A percentile compares a stretch with the other conserved stretches of the same genome.
Conservation (phyloP, 1,140 invertebrate genomes). For the Zaprionus gabonicus region DNA sequence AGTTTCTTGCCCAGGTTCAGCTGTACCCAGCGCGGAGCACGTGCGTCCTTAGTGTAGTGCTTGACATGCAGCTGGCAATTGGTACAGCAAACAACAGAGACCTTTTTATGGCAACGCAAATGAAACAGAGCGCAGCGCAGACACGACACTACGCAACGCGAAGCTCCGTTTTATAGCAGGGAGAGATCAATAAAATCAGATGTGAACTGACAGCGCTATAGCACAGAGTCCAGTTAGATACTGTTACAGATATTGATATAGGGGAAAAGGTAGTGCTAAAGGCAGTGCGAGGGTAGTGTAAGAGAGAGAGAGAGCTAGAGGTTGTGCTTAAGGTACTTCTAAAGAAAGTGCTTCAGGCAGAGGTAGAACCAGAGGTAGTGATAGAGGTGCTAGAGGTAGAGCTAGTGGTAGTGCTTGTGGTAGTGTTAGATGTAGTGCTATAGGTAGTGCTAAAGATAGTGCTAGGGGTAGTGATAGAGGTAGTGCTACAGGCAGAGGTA, state of each 20-base stretch:
- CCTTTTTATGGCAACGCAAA: constrained; percentile 40
- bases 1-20: background rate
- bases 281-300: too few species aligned
- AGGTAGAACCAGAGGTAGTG: too few species aligned
- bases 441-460: too few species aligned
- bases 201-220: constrained; percentile 20
- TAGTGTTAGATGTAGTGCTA: too few species aligned
- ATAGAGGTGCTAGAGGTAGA: too few species aligned
- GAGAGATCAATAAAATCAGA: constrained; percentile 60
- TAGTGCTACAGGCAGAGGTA: background rate
- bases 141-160: constrained; percentile 17
- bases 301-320: too few species aligned
- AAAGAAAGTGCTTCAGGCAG: too few species aligned
- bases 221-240: constrained; percentile 12
- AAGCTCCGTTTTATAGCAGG: constrained; percentile 25
- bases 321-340: too few species aligned
- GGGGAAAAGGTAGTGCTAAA: too few species aligned
- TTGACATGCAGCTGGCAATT: constrained; percentile 65
- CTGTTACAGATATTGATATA: background rate
- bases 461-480: background rate
- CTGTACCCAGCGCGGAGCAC: constrained; percentile 1
- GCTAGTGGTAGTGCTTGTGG: too few species aligned
- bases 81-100: constrained; percentile 51
- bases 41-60: constrained; percentile 42
- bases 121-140: constrained; percentile 58